phyloP scores from a whole-genome alignment of 2,797 vertebrate species.

The Acanthopagrus latus region DNA sequence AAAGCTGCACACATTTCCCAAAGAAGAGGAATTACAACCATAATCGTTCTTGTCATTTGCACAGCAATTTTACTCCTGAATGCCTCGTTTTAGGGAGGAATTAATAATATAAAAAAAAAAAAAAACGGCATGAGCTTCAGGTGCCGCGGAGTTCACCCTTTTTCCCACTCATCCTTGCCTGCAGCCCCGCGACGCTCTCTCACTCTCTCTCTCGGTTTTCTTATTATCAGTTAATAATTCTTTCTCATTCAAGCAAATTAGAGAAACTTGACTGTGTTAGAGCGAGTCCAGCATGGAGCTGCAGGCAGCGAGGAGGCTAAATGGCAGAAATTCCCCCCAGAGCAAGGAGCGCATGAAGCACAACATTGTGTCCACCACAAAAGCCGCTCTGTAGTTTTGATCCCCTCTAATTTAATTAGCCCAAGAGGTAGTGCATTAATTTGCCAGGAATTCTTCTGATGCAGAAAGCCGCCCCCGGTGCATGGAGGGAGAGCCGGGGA shows the following conservation, averaged over 20 bases:
- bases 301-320: slow-evolving; percentile 93
- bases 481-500: slow-evolving; percentile 82
- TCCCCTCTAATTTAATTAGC: slow-evolving; percentile 99
- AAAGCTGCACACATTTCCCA: slow-evolving; percentile 86
- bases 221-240: slow-evolving; percentile 99
- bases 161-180: slow-evolving; percentile 78
- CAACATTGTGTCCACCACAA: slow-evolving; percentile 99
- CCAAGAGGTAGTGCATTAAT: slow-evolving; percentile 99
- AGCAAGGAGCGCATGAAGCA: slow-evolving; percentile 95
- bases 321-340: slow-evolving; percentile 98
- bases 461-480: slow-evolving; percentile 95
- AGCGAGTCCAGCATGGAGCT: slow-evolving; percentile 92
- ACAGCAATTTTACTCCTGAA: slow-evolving; percentile 98
- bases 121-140: slow-evolving; percentile 92
- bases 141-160: slow-evolving; percentile 89
- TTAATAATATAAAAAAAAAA: slow-evolving; percentile 85
- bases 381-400: slow-evolving; percentile 99
- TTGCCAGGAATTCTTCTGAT: slow-evolving; percentile 99
- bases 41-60: slow-evolving; percentile 99
- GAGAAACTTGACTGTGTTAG: slow-evolving; percentile 97
- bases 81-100: slow-evolving; percentile 97
- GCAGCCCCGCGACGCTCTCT: slow-evolving; percentile 82
- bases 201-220: slow-evolving; percentile 85
- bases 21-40: slow-evolving; percentile 89
- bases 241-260: slow-evolving; percentile 99